Base-by-base conservation (phyloP, 2,113 vertebrate species). In the Nycticebus coucang region DNA sequence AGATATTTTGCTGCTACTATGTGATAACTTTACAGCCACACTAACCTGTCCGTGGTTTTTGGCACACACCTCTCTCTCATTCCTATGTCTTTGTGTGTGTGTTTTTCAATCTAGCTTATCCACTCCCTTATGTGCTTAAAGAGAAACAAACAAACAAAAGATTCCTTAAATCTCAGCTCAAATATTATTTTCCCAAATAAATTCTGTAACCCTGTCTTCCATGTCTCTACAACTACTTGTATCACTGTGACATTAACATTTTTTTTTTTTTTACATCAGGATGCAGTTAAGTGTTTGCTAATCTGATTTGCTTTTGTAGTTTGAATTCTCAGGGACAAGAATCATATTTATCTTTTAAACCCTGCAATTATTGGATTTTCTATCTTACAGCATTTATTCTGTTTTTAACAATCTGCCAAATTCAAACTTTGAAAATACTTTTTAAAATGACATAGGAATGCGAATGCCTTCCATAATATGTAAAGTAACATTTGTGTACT, bases 321-420 rank as follows among this genome's bases (percentile, higher is more conserved):
- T 97, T 93, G 18, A 85, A 85, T 88, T 92, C 59, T 85, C 66
- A 94, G 84, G 55, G 5, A 74, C 2, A 93, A 72, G 28, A 77
- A 75, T 30, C 2, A 33, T 64, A 26, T 77, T 1, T 79, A 87
- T 18, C 91, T 91, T 75, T 17, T 41, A 84, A 90, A 59, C 3
- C 37, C 37, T 84, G 0, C 5, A 60, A 57, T 84, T 81, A 75
- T 19, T 91, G 37, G 21, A 75, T 85, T 92, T 87, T 37, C 74
- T 87, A 97, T 57, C 57, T 94, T 86, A 74, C 4, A 71, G 4
- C 4, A 50, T 78, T 45, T 77, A 62, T 88, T 89, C 1, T 71
- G 33, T 45, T 93, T 83, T 21, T 45, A 91, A 79, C 33, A 80
- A 37, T 64, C 17, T 89, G 0, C 11, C 55, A 89, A 72, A 35